Percentiles rank a stretch among this genome's conserved stretches.
Evolutionary conservation across 1,140 invertebrate genomes (phyloP).

Genomic region (Ceratina calcarata): DNA sequence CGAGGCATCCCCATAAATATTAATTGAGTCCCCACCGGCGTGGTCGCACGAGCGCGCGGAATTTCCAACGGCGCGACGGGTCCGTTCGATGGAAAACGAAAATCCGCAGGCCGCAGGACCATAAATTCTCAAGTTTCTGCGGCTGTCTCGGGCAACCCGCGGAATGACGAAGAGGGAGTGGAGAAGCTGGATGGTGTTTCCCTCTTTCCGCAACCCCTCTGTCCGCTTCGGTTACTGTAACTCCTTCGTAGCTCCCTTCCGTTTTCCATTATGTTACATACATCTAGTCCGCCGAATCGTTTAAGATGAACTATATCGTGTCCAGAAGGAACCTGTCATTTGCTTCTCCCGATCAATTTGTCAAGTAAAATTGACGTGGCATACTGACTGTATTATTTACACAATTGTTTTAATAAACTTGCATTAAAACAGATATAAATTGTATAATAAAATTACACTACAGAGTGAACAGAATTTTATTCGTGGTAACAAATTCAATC

Average conservation of each 20-base stretch:
- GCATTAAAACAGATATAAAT: too few species aligned
- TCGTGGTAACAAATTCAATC: too few species aligned
- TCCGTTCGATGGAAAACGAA: conserved; percentile 62
- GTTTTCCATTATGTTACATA: conserved; percentile 65
- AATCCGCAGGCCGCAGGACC: conserved; percentile 62
- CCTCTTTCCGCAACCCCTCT: neutral
- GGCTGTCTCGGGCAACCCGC: conserved; percentile 64
- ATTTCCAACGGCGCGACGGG: conserved; percentile 53
- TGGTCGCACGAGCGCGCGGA: conserved; percentile 50
- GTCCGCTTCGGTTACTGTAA: conserved; percentile 39
- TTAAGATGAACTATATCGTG: conserved; percentile 12
- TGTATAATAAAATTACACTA: too few species aligned
- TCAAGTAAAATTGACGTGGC: too few species aligned
- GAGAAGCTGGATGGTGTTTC: conserved; percentile 37
- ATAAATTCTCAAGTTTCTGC: conserved; percentile 71
- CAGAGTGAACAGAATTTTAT: too few species aligned
- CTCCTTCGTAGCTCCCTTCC: conserved; percentile 57
- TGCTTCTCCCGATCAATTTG: too few species aligned
- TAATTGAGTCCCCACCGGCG: conserved; percentile 64
- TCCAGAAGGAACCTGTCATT: conserved; percentile 9
- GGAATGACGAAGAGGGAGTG: conserved; percentile 54
- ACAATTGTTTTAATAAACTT: too few species aligned
- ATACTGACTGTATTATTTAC: too few species aligned
- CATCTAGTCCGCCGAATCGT: conserved; percentile 34
- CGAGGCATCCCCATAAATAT: conserved; percentile 61